Evolutionary conservation across 1,140 invertebrate species (phyloP).

Genomic region (Lordiphosa mommai): DNA sequence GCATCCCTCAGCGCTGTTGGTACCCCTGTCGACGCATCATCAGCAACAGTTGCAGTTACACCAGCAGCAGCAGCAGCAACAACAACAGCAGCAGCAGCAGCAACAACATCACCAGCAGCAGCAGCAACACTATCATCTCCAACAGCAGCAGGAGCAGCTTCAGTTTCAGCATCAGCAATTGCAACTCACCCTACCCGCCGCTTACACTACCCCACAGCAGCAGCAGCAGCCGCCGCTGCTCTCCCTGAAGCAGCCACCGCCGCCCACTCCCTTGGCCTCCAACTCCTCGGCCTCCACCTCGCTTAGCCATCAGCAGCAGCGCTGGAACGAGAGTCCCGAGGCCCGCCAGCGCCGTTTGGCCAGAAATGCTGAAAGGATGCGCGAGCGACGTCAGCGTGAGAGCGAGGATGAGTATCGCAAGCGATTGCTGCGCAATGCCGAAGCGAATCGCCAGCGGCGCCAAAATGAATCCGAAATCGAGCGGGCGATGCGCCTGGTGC

Average conservation of each 20-base stretch:
- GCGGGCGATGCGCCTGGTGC: conserved; percentile 73
- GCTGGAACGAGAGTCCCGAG: conserved; percentile 79
- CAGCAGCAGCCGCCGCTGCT: conserved; percentile 54
- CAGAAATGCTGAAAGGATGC: conserved; percentile 79
- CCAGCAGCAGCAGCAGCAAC: conserved; percentile 59
- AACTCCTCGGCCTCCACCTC: conserved; percentile 45
- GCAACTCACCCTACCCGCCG: conserved; percentile 43
- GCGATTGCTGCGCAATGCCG: conserved; percentile 70
- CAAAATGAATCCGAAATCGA: conserved; percentile 77
- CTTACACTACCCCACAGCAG: conserved; percentile 38
- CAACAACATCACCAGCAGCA: conserved; percentile 34
- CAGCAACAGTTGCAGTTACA: conserved; percentile 63
- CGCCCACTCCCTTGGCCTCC: conserved; percentile 56
- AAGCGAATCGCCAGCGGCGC: conserved; percentile 72
- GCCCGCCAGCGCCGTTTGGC: conserved; percentile 73
- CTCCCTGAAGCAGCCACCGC: conserved; percentile 58
- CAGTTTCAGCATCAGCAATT: conserved; percentile 60
- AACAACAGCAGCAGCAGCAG: conserved; percentile 48
- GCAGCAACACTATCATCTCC: conserved; percentile 45
- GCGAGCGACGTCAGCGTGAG: conserved; percentile 74
- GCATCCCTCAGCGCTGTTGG: conserved; percentile 73
- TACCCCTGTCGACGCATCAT: conserved; percentile 68
- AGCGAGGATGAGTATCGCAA: conserved; percentile 77
- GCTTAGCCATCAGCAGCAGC: conserved; percentile 50
- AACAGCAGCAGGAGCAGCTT: conserved; percentile 52